Conservation (phyloP, 2,113 vertebrate genomes). For the Sander vitreus region DNA sequence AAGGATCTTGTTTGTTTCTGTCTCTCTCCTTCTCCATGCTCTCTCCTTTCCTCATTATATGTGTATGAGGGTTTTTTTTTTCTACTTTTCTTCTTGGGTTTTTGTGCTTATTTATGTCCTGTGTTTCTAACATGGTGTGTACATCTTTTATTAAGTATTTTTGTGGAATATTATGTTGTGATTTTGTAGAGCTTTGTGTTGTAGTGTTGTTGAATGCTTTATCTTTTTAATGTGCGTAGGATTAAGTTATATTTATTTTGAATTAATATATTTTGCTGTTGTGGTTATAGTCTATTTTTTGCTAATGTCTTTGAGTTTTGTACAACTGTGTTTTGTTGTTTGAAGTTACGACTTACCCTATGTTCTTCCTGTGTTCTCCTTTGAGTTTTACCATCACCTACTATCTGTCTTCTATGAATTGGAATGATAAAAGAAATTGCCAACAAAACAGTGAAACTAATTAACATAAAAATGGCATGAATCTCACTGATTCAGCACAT, state of each 20-base stretch:
- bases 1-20: slow-evolving; percentile 42
- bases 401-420: slow-evolving; percentile 26
- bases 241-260: slow-evolving; percentile 40
- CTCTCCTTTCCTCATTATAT: slow-evolving; percentile 21
- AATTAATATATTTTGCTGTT: slow-evolving; percentile 47
- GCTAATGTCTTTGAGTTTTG: slow-evolving; percentile 52
- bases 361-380: slow-evolving; percentile 65
- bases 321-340: slow-evolving; percentile 46
- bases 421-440: slow-evolving; percentile 26
- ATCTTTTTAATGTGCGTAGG: slow-evolving; percentile 10
- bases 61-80: slow-evolving; percentile 18
- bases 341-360: slow-evolving; percentile 47
- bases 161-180: slow-evolving; percentile 38
- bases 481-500: slow-evolving; percentile 40
- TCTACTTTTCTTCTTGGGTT: background rate
- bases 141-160: slow-evolving; percentile 28
- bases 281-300: slow-evolving; percentile 25
- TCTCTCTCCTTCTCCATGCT: slow-evolving; percentile 25
- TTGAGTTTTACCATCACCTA: slow-evolving; percentile 44
- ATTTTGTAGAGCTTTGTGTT: slow-evolving; percentile 32
- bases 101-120: slow-evolving; percentile 29
- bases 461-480: slow-evolving; percentile 22
- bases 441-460: slow-evolving; percentile 9
- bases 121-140: slow-evolving; percentile 42
- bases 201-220: slow-evolving; percentile 31